Evolutionary conservation across 1,140 invertebrate genomes (phyloP), one percentile per base, ranked within the genome.

Genomic region (Eriocheir sinensis): DNA sequence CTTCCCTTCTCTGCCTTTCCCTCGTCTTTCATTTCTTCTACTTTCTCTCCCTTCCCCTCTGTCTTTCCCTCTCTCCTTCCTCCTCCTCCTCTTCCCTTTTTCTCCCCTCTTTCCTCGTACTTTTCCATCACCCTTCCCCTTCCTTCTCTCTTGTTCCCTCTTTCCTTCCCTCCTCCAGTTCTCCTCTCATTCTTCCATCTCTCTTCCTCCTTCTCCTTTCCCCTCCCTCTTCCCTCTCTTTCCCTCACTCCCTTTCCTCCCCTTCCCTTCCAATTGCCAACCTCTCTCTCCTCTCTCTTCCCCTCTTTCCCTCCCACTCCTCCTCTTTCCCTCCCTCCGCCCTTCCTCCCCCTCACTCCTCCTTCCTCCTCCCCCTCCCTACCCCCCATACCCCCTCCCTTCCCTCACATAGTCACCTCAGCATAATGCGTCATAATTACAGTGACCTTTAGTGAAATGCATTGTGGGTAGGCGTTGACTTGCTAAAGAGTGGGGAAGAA

Each of bases 61-160:
- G n/a, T 60, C 48, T 60, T 34, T 79, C 89, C 40, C 53, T 79
- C 89, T 91, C 53, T 91, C 53, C 40, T 36, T 91, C 85, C n/a
- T 40, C 44, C 85, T 88, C 38, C 34, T 27, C n/a, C 21, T 8
- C 15, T n/a, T 60, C 89, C 15, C 48, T 38, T 32, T 38, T 15
- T 53, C 32, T 48, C 21, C 2, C 30, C 12, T 60, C n/a, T 38
- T 27, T 12, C 80, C 9, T 38, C 89, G 17, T 15, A 48, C 0
- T 72, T n/a, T n/a, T n/a, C n/a, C n/a, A n/a, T n/a, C n/a, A n/a
- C n/a, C 15, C 44, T 89, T 30, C 34, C 36, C 44, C 38, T 27
- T 89, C 44, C 38, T 27, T 89, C 86, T 38, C 36, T 40, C 36
- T 8, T 41, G 41, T 44, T 41, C 34, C 27, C 17, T 15, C 17